Conservation (phyloP, 2,113 vertebrate genomes). For the Phalacrocorax brasilianus region DNA sequence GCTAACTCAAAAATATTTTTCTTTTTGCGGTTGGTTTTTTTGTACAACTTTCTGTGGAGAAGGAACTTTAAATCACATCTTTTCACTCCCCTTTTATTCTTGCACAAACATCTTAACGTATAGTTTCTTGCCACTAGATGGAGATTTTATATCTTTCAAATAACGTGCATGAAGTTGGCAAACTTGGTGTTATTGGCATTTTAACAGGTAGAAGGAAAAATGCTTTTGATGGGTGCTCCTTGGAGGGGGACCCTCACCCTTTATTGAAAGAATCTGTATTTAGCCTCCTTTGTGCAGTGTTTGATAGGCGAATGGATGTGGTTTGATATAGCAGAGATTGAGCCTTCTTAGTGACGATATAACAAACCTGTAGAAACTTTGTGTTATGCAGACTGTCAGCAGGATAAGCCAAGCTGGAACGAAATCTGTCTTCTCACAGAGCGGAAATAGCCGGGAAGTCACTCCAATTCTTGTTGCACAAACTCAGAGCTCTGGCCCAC, state of each 20-base stretch:
- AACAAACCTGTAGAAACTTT: conserved; percentile 69
- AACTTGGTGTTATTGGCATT: not conserved
- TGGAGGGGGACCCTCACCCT: not conserved
- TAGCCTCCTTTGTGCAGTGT: not conserved
- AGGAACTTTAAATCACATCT: not conserved
- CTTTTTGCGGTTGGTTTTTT: rapidly evolving
- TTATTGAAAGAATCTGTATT: not conserved
- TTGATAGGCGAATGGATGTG: not conserved
- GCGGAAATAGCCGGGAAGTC: conserved; percentile 94
- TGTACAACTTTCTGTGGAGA: not conserved
- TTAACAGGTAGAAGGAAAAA: not conserved
- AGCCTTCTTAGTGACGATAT: not conserved
- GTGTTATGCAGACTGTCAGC: conserved; percentile 85
- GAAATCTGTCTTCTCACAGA: conserved; percentile 96
- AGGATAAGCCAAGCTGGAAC: conserved; percentile 92
- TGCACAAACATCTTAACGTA: not conserved
- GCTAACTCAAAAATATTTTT: not conserved
- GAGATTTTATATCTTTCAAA: not conserved
- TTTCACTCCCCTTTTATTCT: not conserved
- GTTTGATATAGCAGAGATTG: not conserved
- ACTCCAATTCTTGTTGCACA: conserved; percentile 93
- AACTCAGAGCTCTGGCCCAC: conserved; percentile 92
- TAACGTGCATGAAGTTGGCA: not conserved
- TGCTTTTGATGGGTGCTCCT: no score
- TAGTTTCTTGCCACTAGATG: conserved; percentile 7